These are phyloP conservation scores for Lycophotia porphyrea DNA, from an alignment of 2,888 invertebrate genomes.

Conservation along the genomic window DNA sequence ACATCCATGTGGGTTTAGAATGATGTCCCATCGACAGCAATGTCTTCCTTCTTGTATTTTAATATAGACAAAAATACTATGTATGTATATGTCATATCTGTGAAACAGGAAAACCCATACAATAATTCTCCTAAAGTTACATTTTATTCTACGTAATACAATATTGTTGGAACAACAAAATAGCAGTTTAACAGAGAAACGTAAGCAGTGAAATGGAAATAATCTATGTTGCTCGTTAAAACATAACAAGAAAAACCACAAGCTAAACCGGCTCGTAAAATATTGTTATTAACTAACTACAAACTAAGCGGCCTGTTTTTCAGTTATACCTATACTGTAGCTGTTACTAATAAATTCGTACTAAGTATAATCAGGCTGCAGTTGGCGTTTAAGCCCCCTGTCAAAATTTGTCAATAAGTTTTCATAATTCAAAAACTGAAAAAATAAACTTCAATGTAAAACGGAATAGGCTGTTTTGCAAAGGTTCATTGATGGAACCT, in stretches of 20 bases:
- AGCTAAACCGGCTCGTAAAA: slow-evolving; percentile 58
- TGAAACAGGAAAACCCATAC: background rate
- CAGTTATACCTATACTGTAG: background rate
- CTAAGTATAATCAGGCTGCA: background rate
- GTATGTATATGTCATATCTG: too few relatives aligned
- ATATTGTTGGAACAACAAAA: slow-evolving; percentile 49
- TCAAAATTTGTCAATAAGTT: background rate
- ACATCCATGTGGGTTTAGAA: too few relatives aligned
- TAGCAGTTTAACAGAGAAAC: slow-evolving; percentile 35
- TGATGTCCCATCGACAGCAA: too few relatives aligned
- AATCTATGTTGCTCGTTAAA: slow-evolving; percentile 51
- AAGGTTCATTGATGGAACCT: background rate
- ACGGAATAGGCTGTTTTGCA: background rate
- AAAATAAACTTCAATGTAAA: background rate
- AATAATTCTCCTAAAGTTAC: background rate
- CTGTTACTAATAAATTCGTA: slow-evolving; percentile 8
- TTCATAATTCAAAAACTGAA: background rate
- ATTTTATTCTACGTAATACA: slow-evolving; percentile 30
- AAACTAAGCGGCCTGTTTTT: slow-evolving; percentile 33
- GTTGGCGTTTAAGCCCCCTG: background rate
- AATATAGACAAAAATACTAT: background rate
- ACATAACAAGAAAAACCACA: slow-evolving; percentile 57
- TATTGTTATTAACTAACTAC: slow-evolving; percentile 54
- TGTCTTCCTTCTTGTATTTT: too few relatives aligned
- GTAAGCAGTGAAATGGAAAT: slow-evolving; percentile 51